Evolutionary conservation across 1,140 invertebrate genomes (phyloP).

Genomic region (Diploscapter pachys): DNA sequence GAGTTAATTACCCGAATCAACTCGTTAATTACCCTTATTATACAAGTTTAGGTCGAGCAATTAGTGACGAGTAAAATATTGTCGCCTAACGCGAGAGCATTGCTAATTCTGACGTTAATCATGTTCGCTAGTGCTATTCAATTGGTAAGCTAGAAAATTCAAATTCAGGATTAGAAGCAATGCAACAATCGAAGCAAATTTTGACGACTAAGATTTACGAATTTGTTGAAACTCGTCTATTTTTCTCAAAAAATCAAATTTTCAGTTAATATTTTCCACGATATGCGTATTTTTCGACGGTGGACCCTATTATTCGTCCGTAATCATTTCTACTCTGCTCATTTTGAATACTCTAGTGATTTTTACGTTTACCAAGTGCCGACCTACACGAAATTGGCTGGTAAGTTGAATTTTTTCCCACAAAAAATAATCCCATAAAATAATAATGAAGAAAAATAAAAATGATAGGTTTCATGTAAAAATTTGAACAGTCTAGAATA

Average conservation of each 20-base stretch:
- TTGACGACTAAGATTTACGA: background rate
- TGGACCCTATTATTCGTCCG: conserved; percentile 43
- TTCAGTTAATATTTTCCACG: conserved; percentile 50
- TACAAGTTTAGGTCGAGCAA: conserved; percentile 45
- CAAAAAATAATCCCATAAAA: background rate
- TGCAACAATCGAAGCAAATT: background rate
- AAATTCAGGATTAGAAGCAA: no score
- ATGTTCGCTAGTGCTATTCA: conserved; percentile 46
- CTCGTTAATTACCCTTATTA: background rate
- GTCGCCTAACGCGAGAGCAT: conserved; percentile 40
- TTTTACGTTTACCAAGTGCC: conserved; percentile 41
- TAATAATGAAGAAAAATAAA: no score
- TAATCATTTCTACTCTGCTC: conserved; percentile 39
- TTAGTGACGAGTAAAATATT: conserved; percentile 47
- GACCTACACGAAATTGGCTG: conserved; percentile 41
- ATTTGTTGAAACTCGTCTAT: conserved; percentile 8
- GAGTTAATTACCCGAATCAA: background rate
- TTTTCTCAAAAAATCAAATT: conserved; percentile 13
- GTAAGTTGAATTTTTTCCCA: conserved; percentile 32
- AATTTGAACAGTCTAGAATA: no score
- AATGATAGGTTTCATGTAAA: no score
- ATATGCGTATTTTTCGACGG: conserved; percentile 56
- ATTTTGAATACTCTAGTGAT: conserved; percentile 45
- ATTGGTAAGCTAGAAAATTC: conserved; percentile 33
- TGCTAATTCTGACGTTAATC: conserved; percentile 40